Evolutionary conservation across 2,888 invertebrate genomes (phyloP).

Genomic region (Drosophila limbata): DNA sequence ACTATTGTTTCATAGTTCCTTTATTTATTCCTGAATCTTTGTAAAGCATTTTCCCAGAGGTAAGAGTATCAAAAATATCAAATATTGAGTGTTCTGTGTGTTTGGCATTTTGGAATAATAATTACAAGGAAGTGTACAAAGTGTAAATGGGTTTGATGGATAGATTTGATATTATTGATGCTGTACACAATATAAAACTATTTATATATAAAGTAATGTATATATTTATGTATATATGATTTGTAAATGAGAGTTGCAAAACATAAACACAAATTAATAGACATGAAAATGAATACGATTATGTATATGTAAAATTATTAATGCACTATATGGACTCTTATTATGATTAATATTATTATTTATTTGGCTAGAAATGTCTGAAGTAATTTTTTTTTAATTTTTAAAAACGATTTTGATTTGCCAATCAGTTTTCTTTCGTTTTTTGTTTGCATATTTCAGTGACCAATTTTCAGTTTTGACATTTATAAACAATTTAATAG

Average conservation of each 20-base stretch:
- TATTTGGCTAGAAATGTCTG: conserved; percentile 33
- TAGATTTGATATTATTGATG: conserved; percentile 52
- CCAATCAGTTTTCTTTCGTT: conserved; percentile 29
- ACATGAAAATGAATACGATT: conserved; percentile 17
- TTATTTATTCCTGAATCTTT: too few species aligned
- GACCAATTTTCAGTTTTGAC: conserved; percentile 45
- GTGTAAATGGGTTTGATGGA: conserved; percentile 27
- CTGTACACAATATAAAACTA: conserved; percentile 60
- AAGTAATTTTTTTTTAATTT: conserved; percentile 13
- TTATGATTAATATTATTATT: conserved; percentile 14
- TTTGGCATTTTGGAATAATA: conserved; percentile 6
- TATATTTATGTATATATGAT: background rate
- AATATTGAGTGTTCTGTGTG: background rate
- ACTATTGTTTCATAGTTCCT: too few species aligned
- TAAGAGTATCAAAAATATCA: background rate
- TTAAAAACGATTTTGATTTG: conserved; percentile 12
- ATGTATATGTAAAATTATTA: conserved; percentile 23
- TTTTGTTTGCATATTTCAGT: conserved; percentile 17
- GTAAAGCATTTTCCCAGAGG: background rate
- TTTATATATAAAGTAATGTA: conserved; percentile 6
- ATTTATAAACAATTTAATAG: conserved; percentile 59
- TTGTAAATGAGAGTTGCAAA: conserved; percentile 54
- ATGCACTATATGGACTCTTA: conserved; percentile 20
- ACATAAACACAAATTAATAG: conserved; percentile 64
- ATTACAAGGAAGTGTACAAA: conserved; percentile 8